Evolutionary conservation across 2,113 vertebrate genomes (phyloP).

Genomic region (Macrotus californicus): DNA sequence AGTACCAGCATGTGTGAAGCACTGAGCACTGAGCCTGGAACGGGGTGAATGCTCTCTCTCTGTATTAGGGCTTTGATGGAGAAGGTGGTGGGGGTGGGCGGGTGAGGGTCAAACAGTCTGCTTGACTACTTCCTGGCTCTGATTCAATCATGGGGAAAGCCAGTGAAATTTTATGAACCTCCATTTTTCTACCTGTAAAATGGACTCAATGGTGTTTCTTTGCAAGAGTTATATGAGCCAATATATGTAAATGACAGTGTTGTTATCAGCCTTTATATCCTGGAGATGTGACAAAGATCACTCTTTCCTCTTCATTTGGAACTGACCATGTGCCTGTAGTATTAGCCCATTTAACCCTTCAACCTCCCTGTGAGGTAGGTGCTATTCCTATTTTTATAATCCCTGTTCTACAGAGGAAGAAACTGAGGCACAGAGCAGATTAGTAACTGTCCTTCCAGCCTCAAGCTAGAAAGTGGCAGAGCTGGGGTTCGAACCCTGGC

Average conservation of each 20-base stretch:
- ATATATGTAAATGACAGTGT: no score
- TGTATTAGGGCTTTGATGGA: not conserved
- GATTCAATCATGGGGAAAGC: not conserved
- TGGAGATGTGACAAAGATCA: not conserved
- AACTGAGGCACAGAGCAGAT: no score
- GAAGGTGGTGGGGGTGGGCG: no score
- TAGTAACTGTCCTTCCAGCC: no score
- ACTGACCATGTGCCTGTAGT: not conserved
- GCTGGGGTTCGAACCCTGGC: not conserved
- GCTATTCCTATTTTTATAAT: not conserved
- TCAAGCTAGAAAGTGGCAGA: no score
- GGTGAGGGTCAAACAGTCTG: not conserved
- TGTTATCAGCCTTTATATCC: not conserved
- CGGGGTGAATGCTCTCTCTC: not conserved
- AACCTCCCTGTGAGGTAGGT: not conserved
- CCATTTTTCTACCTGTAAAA: not conserved
- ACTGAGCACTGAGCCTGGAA: not conserved
- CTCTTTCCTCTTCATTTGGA: not conserved
- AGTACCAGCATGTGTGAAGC: not conserved
- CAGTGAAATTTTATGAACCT: not conserved
- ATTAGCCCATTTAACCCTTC: not conserved
- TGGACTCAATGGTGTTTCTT: not conserved
- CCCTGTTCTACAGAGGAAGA: not conserved
- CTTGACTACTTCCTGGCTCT: not conserved
- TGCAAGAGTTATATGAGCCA: not conserved